Evolutionary conservation across 2,113 vertebrate genomes (phyloP).

Genomic region (human): GRCh38 chr14:35080001-35080500

Average conservation of each 20-base stretch:
- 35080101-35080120: neutral
- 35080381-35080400: neutral
- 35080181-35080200: neutral
- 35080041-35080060: neutral
- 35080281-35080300: neutral
- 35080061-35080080: neutral
- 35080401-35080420: constrained; percentile 28
- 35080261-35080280: neutral
- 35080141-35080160: neutral
- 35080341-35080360: neutral
- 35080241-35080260: neutral
- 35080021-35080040: neutral
- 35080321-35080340: constrained; percentile 1
- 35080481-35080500: neutral
- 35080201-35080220: neutral
- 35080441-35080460: neutral
- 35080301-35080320: neutral
- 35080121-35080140: neutral
- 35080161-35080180: neutral
- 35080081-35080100: neutral
- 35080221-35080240: constrained; percentile 12
- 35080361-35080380: neutral
- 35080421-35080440: neutral
- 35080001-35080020: neutral
- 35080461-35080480: neutral